These are phyloP conservation scores for Enteromius anoplus DNA, from an alignment of 2,797 vertebrate species.

Conservation along the genomic window DNA sequence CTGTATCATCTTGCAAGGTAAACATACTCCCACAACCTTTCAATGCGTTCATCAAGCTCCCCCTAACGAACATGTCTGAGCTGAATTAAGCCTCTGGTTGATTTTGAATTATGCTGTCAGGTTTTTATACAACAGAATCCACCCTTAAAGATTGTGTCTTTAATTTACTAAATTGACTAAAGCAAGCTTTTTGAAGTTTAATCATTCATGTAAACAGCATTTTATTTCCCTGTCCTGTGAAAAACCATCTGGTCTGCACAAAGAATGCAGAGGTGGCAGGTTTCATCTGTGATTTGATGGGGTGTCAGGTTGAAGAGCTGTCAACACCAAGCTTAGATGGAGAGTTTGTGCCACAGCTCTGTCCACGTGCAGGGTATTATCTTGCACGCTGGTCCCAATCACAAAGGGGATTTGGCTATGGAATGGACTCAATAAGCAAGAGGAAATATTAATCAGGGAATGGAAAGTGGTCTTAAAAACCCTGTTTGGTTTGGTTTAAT, in stretches of 20 bases:
- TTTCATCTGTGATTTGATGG: conserved; percentile 47
- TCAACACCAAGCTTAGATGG: conserved; percentile 25
- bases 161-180: background rate
- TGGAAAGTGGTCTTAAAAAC: conserved; percentile 17
- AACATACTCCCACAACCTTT: conserved; percentile 59
- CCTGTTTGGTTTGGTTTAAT: background rate
- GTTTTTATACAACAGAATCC: background rate
- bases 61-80: background rate
- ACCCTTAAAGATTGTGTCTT: background rate
- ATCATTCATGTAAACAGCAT: background rate
- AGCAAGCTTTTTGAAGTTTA: background rate
- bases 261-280: conserved; percentile 31
- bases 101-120: conserved; percentile 4
- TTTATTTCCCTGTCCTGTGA: background rate
- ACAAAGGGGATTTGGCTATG: conserved; percentile 12
- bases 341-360: conserved; percentile 27
- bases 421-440: background rate
- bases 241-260: background rate
- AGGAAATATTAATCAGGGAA: conserved; percentile 20
- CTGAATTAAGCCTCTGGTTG: background rate
- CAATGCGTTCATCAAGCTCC: background rate
- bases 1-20: conserved; percentile 57
- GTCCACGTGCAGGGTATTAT: conserved; percentile 21
- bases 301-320: conserved; percentile 16
- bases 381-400: conserved; percentile 13